Evolutionary conservation across 2,797 vertebrate species (phyloP).

Genomic region (Enteromius viviparus): DNA sequence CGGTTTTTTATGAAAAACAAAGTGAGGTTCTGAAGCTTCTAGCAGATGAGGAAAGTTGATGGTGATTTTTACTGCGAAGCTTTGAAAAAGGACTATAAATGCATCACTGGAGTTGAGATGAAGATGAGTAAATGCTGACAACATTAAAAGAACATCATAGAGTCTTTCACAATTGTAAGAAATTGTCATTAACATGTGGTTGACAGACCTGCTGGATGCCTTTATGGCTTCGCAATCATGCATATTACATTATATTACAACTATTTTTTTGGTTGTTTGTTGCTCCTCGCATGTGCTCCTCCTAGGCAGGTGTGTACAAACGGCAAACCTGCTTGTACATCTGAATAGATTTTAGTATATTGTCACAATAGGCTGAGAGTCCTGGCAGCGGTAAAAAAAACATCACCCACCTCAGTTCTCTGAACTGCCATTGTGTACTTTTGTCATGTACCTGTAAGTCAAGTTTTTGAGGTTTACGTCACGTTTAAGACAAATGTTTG

Average conservation of each 20-base stretch:
- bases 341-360: background rate
- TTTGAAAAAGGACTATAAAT: background rate
- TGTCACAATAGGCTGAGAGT: conserved; percentile 4
- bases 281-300: conserved; percentile 5
- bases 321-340: conserved; percentile 1
- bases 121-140: background rate
- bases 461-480: conserved; percentile 35
- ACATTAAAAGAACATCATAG: background rate
- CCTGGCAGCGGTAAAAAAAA: conserved; percentile 1
- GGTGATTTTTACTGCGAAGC: background rate
- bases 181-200: background rate
- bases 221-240: background rate
- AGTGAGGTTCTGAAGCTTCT: background rate
- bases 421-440: conserved; percentile 6
- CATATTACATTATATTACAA: background rate
- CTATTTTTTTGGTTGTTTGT: background rate
- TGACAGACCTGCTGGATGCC: background rate
- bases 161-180: background rate
- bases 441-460: conserved; percentile 42
- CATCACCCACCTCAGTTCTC: background rate
- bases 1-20: background rate
- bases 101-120: background rate
- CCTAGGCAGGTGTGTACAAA: background rate
- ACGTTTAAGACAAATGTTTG: conserved; percentile 14
- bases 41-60: background rate